Evolutionary conservation across 2,113 vertebrate species (phyloP), one percentile per base, ranked within the genome.

Genomic region (Colinus virginianus): DNA sequence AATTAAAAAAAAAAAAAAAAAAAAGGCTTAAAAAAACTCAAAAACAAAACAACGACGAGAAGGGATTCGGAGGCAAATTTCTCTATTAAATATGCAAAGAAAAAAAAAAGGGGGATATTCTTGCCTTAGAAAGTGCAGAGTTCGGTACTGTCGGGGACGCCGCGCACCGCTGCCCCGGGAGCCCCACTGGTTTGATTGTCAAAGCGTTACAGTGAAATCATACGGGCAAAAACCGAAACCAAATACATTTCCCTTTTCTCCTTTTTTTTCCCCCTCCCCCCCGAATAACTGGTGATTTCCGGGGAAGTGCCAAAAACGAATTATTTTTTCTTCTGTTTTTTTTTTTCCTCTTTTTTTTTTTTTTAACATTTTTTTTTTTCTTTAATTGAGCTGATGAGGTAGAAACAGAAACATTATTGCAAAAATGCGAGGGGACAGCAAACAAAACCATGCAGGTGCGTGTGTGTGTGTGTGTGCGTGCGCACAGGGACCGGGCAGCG

Each of bases 351-450:
- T 59, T 97, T 53, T 40, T 30, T 45, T 97, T 45, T 66, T 56
- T 42, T 32, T 23, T 21, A 43, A 23, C 22, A 26, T 12, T 30
- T 22, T 56, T 34, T 66, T n/a, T 43, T 38, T 59, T 63, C n/a
- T 45, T n/a, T 18, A 25, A 61, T 97, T 97, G 90, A 96, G 97
- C 97, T 67, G 96, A 98, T 99, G 98, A 98, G 98, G 98, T 99
- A 99, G 98, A 98, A 98, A 98, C 98, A 98, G 97, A 98, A 97
- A 97, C 56, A 91, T 94, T 98, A 98, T 98, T 98, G 98, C 98
- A 67, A 97, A 90, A 93, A 98, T 95, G 98, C 97, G 53, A 51
- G 42, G 70, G 92, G 64, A 90, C 92, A 95, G 92, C 95, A 51
- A 94, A 96, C 94, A 97, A 97, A 98, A 98, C 97, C 98, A 95